These are phyloP conservation scores for Eretmocerus hayati DNA, from an alignment of 2,888 invertebrate genomes.

Conservation along the genomic window DNA sequence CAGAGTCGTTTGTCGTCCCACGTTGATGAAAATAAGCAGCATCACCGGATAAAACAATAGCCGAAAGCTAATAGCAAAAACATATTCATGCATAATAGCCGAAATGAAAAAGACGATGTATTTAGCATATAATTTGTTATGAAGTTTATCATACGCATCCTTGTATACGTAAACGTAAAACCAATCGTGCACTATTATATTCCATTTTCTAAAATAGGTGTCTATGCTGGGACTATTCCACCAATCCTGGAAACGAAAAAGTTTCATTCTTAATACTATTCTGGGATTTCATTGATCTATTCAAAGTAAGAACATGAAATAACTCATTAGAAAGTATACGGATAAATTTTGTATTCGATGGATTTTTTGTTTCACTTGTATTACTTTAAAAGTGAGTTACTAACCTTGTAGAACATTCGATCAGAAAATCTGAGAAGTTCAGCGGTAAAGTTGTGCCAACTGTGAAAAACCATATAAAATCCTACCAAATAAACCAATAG, in stretches of 20 bases:
- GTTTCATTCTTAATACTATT: constrained; percentile 1
- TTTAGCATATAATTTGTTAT: constrained; percentile 38
- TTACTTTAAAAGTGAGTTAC: constrained; percentile 15
- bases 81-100: constrained; percentile 81
- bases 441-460: constrained; percentile 86
- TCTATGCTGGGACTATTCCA: constrained; percentile 85
- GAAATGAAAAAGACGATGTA: constrained; percentile 70
- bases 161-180: constrained; percentile 82
- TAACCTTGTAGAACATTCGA: constrained; percentile 69
- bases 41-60: constrained; percentile 87
- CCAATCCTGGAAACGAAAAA: constrained; percentile 65
- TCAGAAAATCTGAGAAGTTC: constrained; percentile 85
- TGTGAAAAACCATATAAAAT: constrained; percentile 83
- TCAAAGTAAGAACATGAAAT: too few species aligned
- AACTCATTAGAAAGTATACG: too few species aligned
- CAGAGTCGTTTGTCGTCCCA: constrained; percentile 56
- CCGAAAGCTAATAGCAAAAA: constrained; percentile 69
- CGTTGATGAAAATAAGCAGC: constrained; percentile 66
- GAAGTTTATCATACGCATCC: constrained; percentile 47
- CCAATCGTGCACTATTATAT: constrained; percentile 92
- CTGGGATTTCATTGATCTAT: too few species aligned
- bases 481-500: constrained; percentile 63
- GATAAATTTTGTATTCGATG: background rate
- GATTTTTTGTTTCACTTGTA: background rate
- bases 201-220: constrained; percentile 89